Evolutionary conservation across 1,140 invertebrate genomes (phyloP).

Genomic region (Dreissena polymorpha): DNA sequence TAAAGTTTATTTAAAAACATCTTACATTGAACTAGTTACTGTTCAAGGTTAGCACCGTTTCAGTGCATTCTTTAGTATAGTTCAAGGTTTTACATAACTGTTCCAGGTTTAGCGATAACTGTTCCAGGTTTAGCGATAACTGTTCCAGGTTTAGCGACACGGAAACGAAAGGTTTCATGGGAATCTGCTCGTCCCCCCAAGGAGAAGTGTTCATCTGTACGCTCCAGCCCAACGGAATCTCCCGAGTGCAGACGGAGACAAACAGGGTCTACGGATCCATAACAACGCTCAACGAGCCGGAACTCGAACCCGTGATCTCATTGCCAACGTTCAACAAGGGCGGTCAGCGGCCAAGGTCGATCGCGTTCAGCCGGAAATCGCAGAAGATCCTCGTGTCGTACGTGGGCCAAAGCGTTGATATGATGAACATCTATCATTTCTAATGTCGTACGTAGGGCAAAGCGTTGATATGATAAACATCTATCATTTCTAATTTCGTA

Average conservation of each 20-base stretch:
- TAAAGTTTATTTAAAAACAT: too few relatives aligned
- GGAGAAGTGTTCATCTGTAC: constrained; percentile 23
- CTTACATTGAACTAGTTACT: too few relatives aligned
- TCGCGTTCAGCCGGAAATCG: constrained; percentile 17
- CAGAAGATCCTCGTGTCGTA: constrained; percentile 28
- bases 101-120: too few relatives aligned
- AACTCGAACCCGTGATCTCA: constrained; percentile 24
- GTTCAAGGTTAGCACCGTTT: too few relatives aligned
- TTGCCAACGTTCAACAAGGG: constrained; percentile 24
- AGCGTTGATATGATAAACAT: too few relatives aligned
- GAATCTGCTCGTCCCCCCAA: constrained; percentile 1
- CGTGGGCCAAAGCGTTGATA: constrained; percentile 37
- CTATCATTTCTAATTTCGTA: constrained; percentile 31
- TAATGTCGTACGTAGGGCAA: background rate
- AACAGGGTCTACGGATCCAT: constrained; percentile 5
- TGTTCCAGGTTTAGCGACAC: constrained; percentile 20
- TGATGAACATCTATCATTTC: constrained; percentile 24
- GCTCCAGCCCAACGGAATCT: constrained; percentile 38
- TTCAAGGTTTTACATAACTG: too few relatives aligned
- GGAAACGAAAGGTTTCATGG: constrained; percentile 29
- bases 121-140: background rate
- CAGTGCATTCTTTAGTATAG: too few relatives aligned
- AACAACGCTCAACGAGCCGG: background rate
- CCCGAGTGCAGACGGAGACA: constrained; percentile 4
- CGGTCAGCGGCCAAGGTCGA: constrained; percentile 28